Conservation (phyloP, 2,888 invertebrate genomes). For the Hermodice carunculata region DNA sequence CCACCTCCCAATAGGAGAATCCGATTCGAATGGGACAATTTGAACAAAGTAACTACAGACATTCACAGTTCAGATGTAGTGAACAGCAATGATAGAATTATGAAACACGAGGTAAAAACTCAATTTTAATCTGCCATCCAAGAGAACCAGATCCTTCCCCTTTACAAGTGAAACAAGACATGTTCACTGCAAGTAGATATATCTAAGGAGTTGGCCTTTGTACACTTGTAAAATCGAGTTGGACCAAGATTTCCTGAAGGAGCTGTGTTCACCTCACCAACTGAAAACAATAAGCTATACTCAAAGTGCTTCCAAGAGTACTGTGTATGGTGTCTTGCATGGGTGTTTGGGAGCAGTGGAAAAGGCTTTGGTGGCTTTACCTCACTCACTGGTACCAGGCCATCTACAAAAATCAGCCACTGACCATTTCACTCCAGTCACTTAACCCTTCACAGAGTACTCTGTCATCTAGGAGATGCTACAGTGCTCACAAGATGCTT, state of each 20-base stretch:
- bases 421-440: conserved; percentile 28
- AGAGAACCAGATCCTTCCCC: conserved; percentile 1
- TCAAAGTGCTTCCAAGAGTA: neutral
- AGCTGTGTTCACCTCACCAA: neutral
- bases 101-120: conserved; percentile 22
- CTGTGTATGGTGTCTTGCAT: neutral
- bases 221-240: neutral
- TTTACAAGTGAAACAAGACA: neutral
- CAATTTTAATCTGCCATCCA: neutral
- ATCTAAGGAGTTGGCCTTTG: neutral
- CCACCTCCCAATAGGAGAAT: neutral
- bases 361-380: conserved; percentile 21
- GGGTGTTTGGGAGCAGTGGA: conserved; percentile 14
- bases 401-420: conserved; percentile 22
- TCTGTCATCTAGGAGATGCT: conserved; percentile 16
- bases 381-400: conserved; percentile 13
- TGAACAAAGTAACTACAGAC: conserved; percentile 3
- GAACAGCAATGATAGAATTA: neutral
- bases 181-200: neutral
- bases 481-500: conserved; percentile 23
- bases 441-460: conserved; percentile 25
- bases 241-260: conserved; percentile 5
- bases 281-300: neutral
- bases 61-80: conserved; percentile 5
- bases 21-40: conserved; percentile 4